phyloP scores from a whole-genome alignment of 2,888 invertebrate species.

The Ceratothoa steindachneri region DNA sequence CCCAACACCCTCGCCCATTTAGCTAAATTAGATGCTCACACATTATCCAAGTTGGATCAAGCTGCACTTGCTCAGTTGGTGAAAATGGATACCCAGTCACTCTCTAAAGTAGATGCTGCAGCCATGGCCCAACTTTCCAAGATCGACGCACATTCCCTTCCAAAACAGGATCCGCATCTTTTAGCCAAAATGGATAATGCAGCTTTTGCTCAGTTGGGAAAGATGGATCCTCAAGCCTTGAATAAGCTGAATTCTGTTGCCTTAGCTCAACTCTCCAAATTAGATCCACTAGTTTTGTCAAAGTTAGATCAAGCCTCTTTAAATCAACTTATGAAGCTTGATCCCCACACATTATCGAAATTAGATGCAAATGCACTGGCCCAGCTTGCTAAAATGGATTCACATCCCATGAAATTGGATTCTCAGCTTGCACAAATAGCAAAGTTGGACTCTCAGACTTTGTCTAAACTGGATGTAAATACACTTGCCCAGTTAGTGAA shows the following conservation, averaged over 20 bases:
- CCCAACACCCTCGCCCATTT: constrained; percentile 41
- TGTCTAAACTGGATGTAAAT: constrained; percentile 42
- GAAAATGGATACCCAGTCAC: constrained; percentile 37
- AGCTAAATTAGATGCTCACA: constrained; percentile 44
- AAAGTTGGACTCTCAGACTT: constrained; percentile 39
- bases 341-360: constrained; percentile 16
- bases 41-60: constrained; percentile 39
- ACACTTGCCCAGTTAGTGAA: constrained; percentile 44
- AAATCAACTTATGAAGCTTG: constrained; percentile 21
- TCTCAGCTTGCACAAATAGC: constrained; percentile 43
- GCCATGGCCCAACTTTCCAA: constrained; percentile 40
- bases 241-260: constrained; percentile 45
- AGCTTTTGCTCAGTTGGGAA: constrained; percentile 26
- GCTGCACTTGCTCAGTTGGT: constrained; percentile 39
- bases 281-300: constrained; percentile 22
- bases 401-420: constrained; percentile 38
- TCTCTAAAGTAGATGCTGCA: constrained; percentile 39
- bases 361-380: constrained; percentile 19
- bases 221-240: constrained; percentile 36
- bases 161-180: constrained; percentile 37
- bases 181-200: constrained; percentile 33
- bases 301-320: constrained; percentile 21
- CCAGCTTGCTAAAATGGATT: constrained; percentile 27
- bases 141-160: constrained; percentile 31
- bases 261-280: constrained; percentile 36